Evolutionary conservation across 2,797 vertebrate species (phyloP).

Genomic region (Anas flavirostris): DNA sequence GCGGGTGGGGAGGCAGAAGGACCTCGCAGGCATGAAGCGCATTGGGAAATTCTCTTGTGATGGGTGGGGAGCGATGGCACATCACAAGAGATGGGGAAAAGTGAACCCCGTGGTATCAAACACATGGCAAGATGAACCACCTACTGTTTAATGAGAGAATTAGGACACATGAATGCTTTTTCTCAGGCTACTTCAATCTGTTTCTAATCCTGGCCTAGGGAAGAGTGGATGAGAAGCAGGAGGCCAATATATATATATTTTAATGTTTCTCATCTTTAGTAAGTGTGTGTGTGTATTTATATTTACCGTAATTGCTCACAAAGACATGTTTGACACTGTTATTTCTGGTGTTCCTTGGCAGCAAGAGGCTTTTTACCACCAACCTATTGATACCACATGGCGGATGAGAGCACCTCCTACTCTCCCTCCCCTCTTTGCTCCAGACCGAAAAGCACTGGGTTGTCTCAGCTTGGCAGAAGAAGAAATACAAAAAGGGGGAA

Average conservation of each 20-base stretch:
- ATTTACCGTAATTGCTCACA: neutral
- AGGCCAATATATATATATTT: neutral
- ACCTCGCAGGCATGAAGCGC: neutral
- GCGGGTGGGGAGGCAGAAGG: neutral
- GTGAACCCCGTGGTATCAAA: neutral
- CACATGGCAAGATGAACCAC: neutral
- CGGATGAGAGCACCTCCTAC: neutral
- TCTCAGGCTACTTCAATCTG: conserved; percentile 49
- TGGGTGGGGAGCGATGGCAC: neutral
- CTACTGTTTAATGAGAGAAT: neutral
- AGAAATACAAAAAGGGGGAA: neutral
- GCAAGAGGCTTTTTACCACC: neutral
- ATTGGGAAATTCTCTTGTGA: neutral
- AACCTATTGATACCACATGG: conserved; percentile 9
- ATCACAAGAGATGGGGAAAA: neutral
- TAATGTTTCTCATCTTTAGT: conserved; percentile 17
- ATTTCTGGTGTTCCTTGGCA: conserved; percentile 22
- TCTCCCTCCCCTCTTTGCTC: neutral
- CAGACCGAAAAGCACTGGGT: neutral
- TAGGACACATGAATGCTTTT: neutral
- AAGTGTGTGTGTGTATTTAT: neutral
- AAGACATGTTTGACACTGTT: neutral
- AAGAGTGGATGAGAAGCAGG: conserved; percentile 18
- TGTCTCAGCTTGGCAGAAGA: neutral
- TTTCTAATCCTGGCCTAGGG: conserved; percentile 20